Percentiles rank a stretch among this genome's conserved stretches.
These are phyloP conservation scores for Hemicordylus capensis DNA, from an alignment of 2,113 vertebrate species.

Conservation along the genomic window DNA sequence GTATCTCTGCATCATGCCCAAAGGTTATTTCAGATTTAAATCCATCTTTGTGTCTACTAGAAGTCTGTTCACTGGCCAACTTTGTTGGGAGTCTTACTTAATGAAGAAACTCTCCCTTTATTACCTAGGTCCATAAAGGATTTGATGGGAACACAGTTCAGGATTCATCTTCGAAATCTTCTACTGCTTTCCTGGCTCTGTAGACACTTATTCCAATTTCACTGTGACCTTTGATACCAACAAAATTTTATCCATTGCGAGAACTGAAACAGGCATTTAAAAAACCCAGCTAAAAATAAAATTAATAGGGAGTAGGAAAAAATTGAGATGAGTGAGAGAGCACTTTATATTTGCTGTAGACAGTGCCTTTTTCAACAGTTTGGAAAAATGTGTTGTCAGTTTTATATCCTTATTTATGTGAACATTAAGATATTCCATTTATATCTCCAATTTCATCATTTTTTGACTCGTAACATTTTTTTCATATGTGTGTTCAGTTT, in stretches of 20 bases:
- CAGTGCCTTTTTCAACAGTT: not conserved
- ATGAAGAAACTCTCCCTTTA: slow-evolving; percentile 13
- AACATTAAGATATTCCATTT: not conserved
- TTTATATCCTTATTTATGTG: not conserved
- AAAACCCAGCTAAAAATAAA: not conserved
- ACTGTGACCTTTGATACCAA: not conserved
- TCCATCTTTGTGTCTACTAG: not conserved
- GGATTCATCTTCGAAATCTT: not conserved
- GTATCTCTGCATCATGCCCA: not conserved
- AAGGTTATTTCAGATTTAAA: not conserved
- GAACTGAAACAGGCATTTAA: not conserved
- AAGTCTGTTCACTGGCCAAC: slow-evolving; percentile 6
- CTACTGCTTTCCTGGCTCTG: slow-evolving; percentile 1
- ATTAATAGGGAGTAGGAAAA: not conserved
- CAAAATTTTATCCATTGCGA: not conserved
- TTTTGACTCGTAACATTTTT: too few species aligned
- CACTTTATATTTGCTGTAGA: not conserved
- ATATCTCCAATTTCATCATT: too few species aligned
- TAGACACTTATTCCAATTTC: slow-evolving; percentile 23
- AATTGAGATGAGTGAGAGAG: not conserved
- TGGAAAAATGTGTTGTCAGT: not conserved
- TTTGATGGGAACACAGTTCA: not conserved
- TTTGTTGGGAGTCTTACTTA: not conserved
- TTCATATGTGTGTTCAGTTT: too few species aligned
- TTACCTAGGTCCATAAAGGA: not conserved